A percentile compares a stretch with the other conserved stretches of the same genome.
phyloP scores from a whole-genome alignment of 1,140 invertebrate species.

The Chrysopa pallens region DNA sequence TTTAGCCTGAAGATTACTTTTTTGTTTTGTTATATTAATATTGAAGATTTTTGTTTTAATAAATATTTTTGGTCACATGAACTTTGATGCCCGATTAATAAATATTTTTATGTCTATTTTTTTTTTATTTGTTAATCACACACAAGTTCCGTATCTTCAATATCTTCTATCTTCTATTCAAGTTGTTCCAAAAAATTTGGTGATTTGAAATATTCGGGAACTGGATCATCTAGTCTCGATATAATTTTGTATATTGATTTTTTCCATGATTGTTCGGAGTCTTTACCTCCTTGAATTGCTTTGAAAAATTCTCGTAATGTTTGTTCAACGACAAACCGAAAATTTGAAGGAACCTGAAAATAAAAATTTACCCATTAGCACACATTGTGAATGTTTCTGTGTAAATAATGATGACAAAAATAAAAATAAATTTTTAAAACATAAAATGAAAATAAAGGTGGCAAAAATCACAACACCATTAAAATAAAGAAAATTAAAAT shows the following conservation, averaged over 20 bases:
- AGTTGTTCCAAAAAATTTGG: conserved; percentile 98
- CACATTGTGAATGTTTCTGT: too few species aligned
- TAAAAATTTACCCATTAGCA: background rate
- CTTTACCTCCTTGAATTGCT: conserved; percentile 87
- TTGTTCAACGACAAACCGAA: conserved; percentile 90
- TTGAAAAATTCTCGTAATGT: conserved; percentile 97
- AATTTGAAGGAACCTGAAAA: conserved; percentile 87
- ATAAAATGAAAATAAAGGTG: too few species aligned
- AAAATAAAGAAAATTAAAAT: too few species aligned
- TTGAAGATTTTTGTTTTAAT: too few species aligned
- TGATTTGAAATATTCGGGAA: conserved; percentile 99
- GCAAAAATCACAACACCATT: too few species aligned
- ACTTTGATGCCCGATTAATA: too few species aligned
- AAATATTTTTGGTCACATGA: too few species aligned
- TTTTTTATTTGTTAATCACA: background rate
- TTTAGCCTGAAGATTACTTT: too few species aligned
- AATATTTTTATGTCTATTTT: background rate
- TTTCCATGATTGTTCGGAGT: conserved; percentile 98
- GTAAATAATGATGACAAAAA: too few species aligned
- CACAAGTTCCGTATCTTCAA: background rate
- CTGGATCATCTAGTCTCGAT: conserved; percentile 91
- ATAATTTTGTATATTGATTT: conserved; percentile 99
- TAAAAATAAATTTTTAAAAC: too few species aligned
- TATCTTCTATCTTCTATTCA: conserved; percentile 34
- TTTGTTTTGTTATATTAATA: too few species aligned